Evolutionary conservation across 2,113 vertebrate genomes (phyloP).

Genomic region (Gyps fulvus): DNA sequence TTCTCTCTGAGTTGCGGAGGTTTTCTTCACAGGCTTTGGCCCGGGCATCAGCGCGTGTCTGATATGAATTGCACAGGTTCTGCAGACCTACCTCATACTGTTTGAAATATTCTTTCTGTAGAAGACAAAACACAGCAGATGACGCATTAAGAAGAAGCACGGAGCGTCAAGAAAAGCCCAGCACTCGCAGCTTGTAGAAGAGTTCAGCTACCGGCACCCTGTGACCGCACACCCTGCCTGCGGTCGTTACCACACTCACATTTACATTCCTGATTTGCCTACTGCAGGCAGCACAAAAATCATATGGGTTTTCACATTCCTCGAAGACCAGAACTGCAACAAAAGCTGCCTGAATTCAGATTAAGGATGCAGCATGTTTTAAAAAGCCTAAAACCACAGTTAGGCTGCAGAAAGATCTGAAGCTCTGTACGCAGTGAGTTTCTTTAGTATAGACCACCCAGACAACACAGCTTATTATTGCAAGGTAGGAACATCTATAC

Average conservation of each 20-base stretch:
- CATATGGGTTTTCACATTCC: not conserved
- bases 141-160: accelerated
- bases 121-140: not conserved
- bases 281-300: not conserved
- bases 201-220: not conserved
- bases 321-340: not conserved
- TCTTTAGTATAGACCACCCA: not conserved
- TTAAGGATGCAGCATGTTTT: not conserved
- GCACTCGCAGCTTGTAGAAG: not conserved
- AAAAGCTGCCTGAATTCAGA: not conserved
- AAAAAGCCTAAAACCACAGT: not conserved
- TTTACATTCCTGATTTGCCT: not conserved
- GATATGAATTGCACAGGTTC: constrained; percentile 94
- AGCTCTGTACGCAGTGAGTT: not conserved
- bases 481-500: not conserved
- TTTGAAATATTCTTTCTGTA: constrained; percentile 96
- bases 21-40: constrained; percentile 91
- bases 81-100: constrained; percentile 95
- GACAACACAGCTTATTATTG: not conserved
- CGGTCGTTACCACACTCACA: accelerated
- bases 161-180: not conserved
- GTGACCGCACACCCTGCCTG: not conserved
- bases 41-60: constrained; percentile 88
- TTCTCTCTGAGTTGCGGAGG: constrained; percentile 80
- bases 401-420: not conserved